A percentile compares a stretch with the other conserved stretches of the same genome.
These are phyloP conservation scores for Hydrocynus forskahlii DNA, from an alignment of 2,797 vertebrate species.

Conservation along the genomic window DNA sequence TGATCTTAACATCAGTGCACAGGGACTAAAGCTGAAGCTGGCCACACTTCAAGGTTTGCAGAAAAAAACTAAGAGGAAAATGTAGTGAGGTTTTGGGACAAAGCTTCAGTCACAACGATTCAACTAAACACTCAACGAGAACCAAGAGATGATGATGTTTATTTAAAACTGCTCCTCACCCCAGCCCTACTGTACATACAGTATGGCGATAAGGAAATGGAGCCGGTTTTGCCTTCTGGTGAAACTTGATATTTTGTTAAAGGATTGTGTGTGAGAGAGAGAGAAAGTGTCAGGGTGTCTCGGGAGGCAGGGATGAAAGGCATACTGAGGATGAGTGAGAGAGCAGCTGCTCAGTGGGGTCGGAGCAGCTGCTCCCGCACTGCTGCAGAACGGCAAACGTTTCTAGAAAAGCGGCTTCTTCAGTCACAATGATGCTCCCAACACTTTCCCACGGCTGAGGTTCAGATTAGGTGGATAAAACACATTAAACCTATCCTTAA, in stretches of 20 bases:
- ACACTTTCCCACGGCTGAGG: too few species aligned
- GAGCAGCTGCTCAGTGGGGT: conserved; percentile 44
- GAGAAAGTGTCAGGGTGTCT: conserved; percentile 43
- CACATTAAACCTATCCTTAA: too few species aligned
- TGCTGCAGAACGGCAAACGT: conserved; percentile 5
- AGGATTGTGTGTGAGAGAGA: conserved; percentile 14
- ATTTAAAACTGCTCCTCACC: too few species aligned
- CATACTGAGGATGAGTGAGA: conserved; percentile 37
- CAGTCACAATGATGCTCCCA: background rate
- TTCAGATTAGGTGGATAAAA: too few species aligned
- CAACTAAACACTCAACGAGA: too few species aligned
- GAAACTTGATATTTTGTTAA: background rate
- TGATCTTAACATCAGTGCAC: conserved; percentile 23
- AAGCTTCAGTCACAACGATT: too few species aligned
- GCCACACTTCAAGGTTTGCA: background rate
- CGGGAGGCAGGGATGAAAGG: conserved; percentile 44
- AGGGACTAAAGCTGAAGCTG: background rate
- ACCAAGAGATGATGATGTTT: too few species aligned
- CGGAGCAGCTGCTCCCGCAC: conserved; percentile 6
- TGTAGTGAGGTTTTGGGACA: too few species aligned
- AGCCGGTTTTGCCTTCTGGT: background rate
- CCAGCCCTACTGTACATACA: background rate
- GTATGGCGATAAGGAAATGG: background rate
- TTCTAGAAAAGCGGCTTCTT: conserved; percentile 18
- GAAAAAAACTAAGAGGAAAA: background rate